Conservation (phyloP, 2,797 vertebrate genomes). For the Jordanella pulchra region DNA sequence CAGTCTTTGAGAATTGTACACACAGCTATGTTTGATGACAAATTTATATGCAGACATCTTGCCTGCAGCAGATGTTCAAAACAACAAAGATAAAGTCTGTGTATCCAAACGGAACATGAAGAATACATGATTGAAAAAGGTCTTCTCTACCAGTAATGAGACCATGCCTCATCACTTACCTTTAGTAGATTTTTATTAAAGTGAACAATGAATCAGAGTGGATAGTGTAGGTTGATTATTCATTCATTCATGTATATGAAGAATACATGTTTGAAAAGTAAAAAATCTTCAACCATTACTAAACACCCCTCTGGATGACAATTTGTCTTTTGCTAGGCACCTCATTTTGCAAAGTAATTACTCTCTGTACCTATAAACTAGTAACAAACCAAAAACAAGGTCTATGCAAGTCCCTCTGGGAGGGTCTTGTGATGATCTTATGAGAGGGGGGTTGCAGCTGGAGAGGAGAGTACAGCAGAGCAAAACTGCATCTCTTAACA, state of each 20-base stretch:
- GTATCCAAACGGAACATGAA: slow-evolving; percentile 14
- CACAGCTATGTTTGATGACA: slow-evolving; percentile 3
- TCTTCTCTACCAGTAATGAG: neutral
- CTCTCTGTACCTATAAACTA: neutral
- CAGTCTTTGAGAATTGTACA: slow-evolving; percentile 9
- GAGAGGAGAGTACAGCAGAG: no score
- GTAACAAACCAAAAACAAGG: neutral
- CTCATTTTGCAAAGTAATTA: neutral
- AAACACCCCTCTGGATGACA: slow-evolving; percentile 2
- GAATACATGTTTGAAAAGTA: no score
- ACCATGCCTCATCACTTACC: neutral
- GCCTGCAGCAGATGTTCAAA: slow-evolving; percentile 34
- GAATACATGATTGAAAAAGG: slow-evolving; percentile 18
- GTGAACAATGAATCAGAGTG: neutral
- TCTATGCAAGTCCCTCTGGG: no score
- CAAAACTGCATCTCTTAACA: no score
- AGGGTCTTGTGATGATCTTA: no score
- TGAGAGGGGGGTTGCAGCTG: no score
- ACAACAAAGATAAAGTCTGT: slow-evolving; percentile 17
- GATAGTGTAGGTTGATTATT: neutral
- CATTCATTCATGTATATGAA: no score
- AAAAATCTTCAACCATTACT: slow-evolving; percentile 9
- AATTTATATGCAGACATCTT: slow-evolving; percentile 16
- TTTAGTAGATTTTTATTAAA: neutral
- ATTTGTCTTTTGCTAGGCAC: neutral